Evolutionary conservation across 2,113 vertebrate genomes (phyloP).

Genomic region (Monarcha castaneiventris): DNA sequence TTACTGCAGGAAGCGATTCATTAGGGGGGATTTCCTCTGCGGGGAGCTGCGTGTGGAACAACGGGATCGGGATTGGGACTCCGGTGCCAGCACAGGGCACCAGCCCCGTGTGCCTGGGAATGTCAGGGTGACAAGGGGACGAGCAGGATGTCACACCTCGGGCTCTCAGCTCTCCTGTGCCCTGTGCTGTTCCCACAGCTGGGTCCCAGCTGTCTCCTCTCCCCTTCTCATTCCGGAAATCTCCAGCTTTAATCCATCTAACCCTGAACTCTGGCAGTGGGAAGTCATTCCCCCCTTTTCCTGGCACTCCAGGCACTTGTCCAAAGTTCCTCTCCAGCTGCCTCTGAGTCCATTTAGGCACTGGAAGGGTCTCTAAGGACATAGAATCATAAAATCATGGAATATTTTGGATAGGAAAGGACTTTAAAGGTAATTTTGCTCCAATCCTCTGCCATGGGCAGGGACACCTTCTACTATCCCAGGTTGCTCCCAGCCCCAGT

Average conservation of each 20-base stretch:
- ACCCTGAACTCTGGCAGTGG: not conserved
- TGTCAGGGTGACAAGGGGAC: not conserved
- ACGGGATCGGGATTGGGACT: fast-evolving
- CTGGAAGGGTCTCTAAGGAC: not conserved
- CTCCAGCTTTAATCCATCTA: not conserved
- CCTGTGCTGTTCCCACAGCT: not conserved
- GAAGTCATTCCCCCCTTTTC: not conserved
- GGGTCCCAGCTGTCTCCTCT: not conserved
- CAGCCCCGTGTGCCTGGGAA: not conserved
- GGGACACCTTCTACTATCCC: not conserved
- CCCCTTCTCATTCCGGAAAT: not conserved
- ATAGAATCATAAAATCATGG: not conserved
- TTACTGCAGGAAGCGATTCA: slow-evolving; percentile 24
- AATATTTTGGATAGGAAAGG: not conserved
- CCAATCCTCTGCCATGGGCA: not conserved
- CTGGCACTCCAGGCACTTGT: not conserved
- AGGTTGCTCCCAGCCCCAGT: fast-evolving
- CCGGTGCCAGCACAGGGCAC: not conserved
- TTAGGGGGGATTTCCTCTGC: not conserved
- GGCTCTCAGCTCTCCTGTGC: not conserved
- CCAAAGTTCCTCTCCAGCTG: not conserved
- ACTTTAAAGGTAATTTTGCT: not conserved
- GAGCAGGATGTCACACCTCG: not conserved
- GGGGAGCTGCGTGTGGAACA: fast-evolving
- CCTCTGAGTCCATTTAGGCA: not conserved